phyloP scores from a whole-genome alignment of 2,113 vertebrate genomes.

The Syngnathus scovelli region DNA sequence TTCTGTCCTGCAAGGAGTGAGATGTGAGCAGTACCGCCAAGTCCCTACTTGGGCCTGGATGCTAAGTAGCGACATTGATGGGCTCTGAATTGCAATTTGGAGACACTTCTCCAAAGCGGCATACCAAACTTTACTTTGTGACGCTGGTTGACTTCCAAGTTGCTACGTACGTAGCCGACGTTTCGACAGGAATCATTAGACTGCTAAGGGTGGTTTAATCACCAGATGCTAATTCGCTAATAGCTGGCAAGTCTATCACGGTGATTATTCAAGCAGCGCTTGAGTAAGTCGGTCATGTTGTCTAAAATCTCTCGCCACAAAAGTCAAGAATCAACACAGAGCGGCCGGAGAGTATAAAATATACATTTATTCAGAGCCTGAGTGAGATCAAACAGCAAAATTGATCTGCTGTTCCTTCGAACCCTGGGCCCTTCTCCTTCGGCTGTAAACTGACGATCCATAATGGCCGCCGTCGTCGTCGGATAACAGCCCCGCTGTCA shows the following conservation, averaged over 20 bases:
- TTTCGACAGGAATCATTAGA: not conserved
- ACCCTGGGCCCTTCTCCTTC: slow-evolving; percentile 41
- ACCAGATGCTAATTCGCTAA: not conserved
- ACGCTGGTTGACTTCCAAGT: too few species aligned
- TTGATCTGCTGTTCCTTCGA: slow-evolving; percentile 68
- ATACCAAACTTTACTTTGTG: not conserved
- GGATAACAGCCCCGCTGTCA: slow-evolving; percentile 55
- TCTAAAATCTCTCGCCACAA: slow-evolving; percentile 60
- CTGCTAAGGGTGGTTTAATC: not conserved
- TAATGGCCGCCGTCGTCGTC: slow-evolving; percentile 53
- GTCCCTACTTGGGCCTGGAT: slow-evolving; percentile 17
- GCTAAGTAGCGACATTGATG: slow-evolving; percentile 11
- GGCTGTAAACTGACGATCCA: slow-evolving; percentile 51
- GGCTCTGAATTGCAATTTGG: not conserved
- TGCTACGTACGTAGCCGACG: not conserved
- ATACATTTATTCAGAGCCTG: slow-evolving; percentile 72
- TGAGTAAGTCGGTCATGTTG: slow-evolving; percentile 55
- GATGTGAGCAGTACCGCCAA: not conserved
- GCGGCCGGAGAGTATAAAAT: slow-evolving; percentile 47
- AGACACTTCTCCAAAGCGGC: not conserved
- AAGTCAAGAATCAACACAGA: slow-evolving; percentile 62
- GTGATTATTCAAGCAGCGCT: slow-evolving; percentile 16
- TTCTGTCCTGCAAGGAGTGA: slow-evolving; percentile 23
- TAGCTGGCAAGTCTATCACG: not conserved
- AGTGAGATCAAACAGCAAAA: slow-evolving; percentile 70